Evolutionary conservation across 2,888 invertebrate species (phyloP).

Genomic region (Phragmatobia fuliginosa): DNA sequence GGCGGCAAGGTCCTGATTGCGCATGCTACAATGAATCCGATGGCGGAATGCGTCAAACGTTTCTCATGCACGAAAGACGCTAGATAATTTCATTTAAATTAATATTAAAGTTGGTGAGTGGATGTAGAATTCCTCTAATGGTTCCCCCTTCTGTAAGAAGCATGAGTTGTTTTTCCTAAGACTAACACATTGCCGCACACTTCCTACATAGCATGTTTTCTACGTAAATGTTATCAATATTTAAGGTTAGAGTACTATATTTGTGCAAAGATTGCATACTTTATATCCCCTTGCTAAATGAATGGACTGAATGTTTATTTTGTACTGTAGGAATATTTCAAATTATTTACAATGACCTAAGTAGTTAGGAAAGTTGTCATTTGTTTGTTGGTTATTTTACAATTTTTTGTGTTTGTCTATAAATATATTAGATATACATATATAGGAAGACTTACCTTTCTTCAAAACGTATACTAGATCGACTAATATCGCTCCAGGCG

Average conservation of each 20-base stretch:
- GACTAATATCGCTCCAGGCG: slow-evolving; percentile 95
- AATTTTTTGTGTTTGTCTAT: too few relatives aligned
- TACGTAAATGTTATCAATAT: slow-evolving; percentile 15
- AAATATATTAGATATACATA: too few relatives aligned
- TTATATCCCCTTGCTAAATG: background rate
- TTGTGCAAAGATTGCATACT: background rate
- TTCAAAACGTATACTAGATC: slow-evolving; percentile 93
- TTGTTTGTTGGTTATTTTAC: background rate
- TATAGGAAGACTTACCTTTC: slow-evolving; percentile 86
- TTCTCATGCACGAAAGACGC: slow-evolving; percentile 62
- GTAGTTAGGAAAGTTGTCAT: background rate
- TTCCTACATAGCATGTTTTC: slow-evolving; percentile 55
- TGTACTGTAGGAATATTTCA: background rate
- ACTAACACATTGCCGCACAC: slow-evolving; percentile 46
- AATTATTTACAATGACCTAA: background rate
- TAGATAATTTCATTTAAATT: slow-evolving; percentile 50
- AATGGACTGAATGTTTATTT: background rate
- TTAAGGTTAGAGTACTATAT: background rate
- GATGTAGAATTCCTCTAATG: slow-evolving; percentile 60
- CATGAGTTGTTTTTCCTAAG: slow-evolving; percentile 50
- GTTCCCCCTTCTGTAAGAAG: slow-evolving; percentile 39
- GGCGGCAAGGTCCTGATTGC: slow-evolving; percentile 60
- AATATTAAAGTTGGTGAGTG: slow-evolving; percentile 66
- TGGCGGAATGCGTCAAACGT: slow-evolving; percentile 72
- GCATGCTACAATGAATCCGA: slow-evolving; percentile 66